phyloP scores from a whole-genome alignment of 2,113 vertebrate genomes.

The Pedetes capensis region DNA sequence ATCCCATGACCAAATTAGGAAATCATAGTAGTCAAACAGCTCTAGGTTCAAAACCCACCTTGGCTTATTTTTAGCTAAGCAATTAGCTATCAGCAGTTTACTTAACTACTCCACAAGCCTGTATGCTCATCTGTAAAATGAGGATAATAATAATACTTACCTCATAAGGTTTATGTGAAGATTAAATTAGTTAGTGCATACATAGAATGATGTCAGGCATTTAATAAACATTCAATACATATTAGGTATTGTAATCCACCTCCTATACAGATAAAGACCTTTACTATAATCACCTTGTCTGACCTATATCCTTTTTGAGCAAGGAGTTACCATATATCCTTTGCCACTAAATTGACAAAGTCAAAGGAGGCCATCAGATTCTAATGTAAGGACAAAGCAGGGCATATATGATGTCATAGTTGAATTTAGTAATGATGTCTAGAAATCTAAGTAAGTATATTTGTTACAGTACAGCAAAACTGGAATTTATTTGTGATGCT shows the following conservation, averaged over 20 bases:
- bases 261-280: background rate
- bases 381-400: background rate
- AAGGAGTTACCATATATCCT: background rate
- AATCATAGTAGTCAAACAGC: background rate
- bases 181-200: background rate
- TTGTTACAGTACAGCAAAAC: slow-evolving; percentile 21
- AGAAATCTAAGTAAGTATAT: background rate
- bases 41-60: background rate
- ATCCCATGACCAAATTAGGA: background rate
- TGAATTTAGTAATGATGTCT: background rate
- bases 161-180: background rate
- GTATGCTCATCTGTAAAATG: background rate
- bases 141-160: background rate
- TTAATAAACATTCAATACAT: background rate
- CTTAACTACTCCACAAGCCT: background rate
- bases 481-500: background rate
- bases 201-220: background rate
- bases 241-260: background rate
- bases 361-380: background rate
- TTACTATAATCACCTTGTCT: background rate
- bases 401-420: background rate
- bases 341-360: slow-evolving; percentile 11
- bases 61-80: background rate
- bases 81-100: background rate
- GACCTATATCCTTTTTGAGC: background rate